Evolutionary conservation across 2,797 vertebrate species (phyloP).

Genomic region (Vireo griseus): DNA sequence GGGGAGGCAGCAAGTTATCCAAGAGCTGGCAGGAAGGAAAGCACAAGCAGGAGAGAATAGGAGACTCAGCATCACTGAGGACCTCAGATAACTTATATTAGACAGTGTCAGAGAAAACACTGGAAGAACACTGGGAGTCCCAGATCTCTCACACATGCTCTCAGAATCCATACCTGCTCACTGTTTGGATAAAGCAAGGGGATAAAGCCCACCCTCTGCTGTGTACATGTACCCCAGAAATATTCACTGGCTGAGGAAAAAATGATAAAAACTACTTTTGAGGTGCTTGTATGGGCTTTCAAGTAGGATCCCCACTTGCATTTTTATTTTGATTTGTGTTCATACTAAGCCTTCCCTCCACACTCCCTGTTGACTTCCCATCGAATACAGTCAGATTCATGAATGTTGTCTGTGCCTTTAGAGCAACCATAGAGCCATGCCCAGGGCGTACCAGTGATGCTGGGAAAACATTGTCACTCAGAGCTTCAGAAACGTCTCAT

Average conservation of each 20-base stretch:
- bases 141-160: background rate
- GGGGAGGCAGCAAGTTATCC: background rate
- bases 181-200: background rate
- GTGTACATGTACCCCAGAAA: background rate
- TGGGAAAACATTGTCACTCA: background rate
- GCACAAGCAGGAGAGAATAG: background rate
- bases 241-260: background rate
- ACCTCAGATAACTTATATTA: background rate
- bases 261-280: background rate
- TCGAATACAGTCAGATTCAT: background rate
- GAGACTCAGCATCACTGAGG: background rate
- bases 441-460: fast-evolving
- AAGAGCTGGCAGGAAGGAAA: background rate
- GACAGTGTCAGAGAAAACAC: background rate
- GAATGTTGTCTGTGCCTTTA: background rate
- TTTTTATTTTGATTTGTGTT: background rate
- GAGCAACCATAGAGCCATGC: background rate
- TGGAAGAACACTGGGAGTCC: background rate
- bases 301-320: background rate
- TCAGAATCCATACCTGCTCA: background rate
- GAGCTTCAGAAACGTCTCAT: background rate
- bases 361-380: background rate
- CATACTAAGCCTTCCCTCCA: background rate
- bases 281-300: background rate
- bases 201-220: background rate